These are phyloP conservation scores for Caiman crocodilus DNA, from an alignment of 2,797 vertebrate species.

Conservation along the genomic window DNA sequence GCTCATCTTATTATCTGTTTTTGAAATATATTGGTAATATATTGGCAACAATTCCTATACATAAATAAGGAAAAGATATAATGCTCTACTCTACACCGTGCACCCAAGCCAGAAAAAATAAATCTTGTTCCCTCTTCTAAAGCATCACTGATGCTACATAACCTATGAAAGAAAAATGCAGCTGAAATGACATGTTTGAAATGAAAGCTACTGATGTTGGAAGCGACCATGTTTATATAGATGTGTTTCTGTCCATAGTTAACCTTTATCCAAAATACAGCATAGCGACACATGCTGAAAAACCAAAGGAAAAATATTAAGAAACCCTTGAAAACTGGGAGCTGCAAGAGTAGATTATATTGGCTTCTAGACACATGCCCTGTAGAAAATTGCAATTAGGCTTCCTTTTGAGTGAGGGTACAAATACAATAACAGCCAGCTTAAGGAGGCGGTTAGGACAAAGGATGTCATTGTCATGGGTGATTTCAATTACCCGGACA, in stretches of 20 bases:
- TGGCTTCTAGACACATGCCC: background rate
- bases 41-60: background rate
- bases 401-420: background rate
- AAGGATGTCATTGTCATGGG: too few species aligned
- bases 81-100: background rate
- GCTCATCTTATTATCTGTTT: background rate
- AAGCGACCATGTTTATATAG: background rate
- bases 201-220: fast-evolving
- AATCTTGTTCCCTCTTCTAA: background rate
- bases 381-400: background rate
- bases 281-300: background rate
- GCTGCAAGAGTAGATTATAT: background rate
- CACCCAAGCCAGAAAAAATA: background rate
- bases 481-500: too few species aligned
- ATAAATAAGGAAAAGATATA: background rate
- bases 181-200: background rate
- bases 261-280: background rate
- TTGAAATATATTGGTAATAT: background rate
- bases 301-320: background rate
- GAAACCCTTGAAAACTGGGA: background rate
- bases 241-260: background rate
- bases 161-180: background rate
- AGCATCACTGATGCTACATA: background rate
- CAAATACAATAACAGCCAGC: too few species aligned
- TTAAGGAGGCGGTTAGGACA: too few species aligned